Conservation (phyloP, 2,888 invertebrate species). For the Metopia argyrocephala region DNA sequence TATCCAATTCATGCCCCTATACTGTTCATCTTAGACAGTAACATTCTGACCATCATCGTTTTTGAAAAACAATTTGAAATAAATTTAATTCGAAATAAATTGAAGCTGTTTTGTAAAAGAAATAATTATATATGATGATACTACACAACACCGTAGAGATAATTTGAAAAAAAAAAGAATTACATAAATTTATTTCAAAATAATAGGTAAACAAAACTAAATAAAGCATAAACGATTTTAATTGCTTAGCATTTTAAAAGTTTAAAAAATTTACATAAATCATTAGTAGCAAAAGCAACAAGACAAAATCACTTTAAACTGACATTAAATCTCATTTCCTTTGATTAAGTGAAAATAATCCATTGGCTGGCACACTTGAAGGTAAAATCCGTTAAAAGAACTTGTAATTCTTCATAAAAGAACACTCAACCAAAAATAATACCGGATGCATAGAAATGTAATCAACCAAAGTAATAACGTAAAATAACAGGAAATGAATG, state of each 20-base stretch:
- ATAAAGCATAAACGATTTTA: not conserved
- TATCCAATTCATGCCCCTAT: no score
- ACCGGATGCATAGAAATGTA: not conserved
- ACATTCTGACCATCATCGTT: no score
- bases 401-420: not conserved
- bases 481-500: not conserved
- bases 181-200: no score
- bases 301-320: not conserved
- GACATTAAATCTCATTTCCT: slow-evolving; percentile 3
- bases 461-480: not conserved
- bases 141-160: no score
- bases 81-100: no score
- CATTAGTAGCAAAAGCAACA: not conserved
- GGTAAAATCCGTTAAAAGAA: not conserved
- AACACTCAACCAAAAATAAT: not conserved
- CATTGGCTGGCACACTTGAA: not conserved
- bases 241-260: no score
- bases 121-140: no score
- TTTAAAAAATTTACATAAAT: no score
- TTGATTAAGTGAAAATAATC: slow-evolving; percentile 7
- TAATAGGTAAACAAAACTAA: not conserved
- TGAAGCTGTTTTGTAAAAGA: no score
- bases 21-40: no score
- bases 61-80: no score
- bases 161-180: no score